Percentiles rank a stretch among this genome's conserved stretches.
These are phyloP conservation scores for Rhabdomys pumilio DNA, from an alignment of 2,797 vertebrate genomes.

Conservation along the genomic window DNA sequence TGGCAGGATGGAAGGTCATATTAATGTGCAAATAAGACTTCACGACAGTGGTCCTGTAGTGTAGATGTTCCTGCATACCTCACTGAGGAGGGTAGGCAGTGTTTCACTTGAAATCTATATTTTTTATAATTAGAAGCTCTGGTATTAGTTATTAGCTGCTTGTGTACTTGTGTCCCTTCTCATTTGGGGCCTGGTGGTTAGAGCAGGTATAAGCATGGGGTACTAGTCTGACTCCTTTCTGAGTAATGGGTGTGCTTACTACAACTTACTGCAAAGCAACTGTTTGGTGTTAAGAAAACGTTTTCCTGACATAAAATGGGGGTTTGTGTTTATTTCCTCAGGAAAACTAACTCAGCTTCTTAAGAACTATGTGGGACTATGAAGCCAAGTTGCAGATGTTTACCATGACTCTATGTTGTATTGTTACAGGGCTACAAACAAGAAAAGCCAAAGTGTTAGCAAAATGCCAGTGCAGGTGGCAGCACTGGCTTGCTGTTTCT, in stretches of 20 bases:
- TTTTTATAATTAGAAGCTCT: slow-evolving; percentile 8
- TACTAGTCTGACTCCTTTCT: slow-evolving; percentile 45
- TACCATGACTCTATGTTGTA: not conserved
- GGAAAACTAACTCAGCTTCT: slow-evolving; percentile 40
- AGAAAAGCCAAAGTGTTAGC: not conserved
- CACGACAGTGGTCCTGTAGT: not conserved
- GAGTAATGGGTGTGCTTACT: slow-evolving; percentile 20
- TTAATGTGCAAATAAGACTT: slow-evolving; percentile 61
- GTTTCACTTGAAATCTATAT: not conserved
- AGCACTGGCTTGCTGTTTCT: slow-evolving; percentile 23
- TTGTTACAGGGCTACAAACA: slow-evolving; percentile 36
- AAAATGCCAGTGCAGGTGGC: slow-evolving; percentile 16
- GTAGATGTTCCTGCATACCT: not conserved
- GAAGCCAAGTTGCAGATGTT: slow-evolving; percentile 2
- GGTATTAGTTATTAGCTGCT: slow-evolving; percentile 22
- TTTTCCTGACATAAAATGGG: slow-evolving; percentile 56
- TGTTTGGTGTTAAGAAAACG: slow-evolving; percentile 50
- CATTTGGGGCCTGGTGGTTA: not conserved
- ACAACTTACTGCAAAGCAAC: not conserved
- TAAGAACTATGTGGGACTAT: slow-evolving; percentile 51
- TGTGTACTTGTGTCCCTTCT: not conserved
- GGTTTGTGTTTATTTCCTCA: slow-evolving; percentile 22
- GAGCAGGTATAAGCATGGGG: slow-evolving; percentile 27
- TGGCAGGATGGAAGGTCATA: slow-evolving; percentile 34
- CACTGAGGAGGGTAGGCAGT: not conserved